Conservation (phyloP, 2,113 vertebrate species). For the Callaeas wilsoni region DNA sequence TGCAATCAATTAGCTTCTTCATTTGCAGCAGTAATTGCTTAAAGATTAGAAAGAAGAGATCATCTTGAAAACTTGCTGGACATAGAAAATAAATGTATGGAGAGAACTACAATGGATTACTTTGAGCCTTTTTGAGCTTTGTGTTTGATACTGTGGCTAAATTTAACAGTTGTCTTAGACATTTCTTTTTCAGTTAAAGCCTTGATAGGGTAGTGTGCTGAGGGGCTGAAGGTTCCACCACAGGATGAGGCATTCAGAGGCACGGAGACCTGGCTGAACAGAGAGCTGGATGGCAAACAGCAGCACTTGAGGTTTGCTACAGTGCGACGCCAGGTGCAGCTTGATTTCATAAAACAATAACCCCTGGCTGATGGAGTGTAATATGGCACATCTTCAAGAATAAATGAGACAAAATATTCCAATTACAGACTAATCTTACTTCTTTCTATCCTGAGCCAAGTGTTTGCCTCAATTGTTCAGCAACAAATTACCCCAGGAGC, state of each 20-base stretch:
- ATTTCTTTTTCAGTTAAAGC: not conserved
- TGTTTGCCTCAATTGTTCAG: slow-evolving; percentile 67
- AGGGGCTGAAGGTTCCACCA: not conserved
- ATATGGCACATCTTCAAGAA: slow-evolving; percentile 76
- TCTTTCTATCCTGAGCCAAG: slow-evolving; percentile 61
- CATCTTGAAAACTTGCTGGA: not conserved
- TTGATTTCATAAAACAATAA: slow-evolving; percentile 63
- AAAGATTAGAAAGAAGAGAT: not conserved
- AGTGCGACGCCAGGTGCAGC: slow-evolving; percentile 57
- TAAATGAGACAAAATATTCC: slow-evolving; percentile 78
- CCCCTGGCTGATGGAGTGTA: slow-evolving; percentile 67
- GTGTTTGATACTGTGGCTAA: not conserved
- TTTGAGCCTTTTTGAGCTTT: too few species aligned
- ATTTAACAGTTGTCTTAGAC: not conserved
- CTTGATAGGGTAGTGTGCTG: not conserved
- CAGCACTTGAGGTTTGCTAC: slow-evolving; percentile 2
- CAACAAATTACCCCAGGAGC: slow-evolving; percentile 61
- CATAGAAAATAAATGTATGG: not conserved
- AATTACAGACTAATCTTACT: slow-evolving; percentile 65
- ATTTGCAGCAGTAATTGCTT: not conserved
- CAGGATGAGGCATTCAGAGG: not conserved
- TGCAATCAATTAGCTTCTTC: not conserved
- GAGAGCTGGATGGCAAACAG: not conserved
- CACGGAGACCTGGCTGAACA: not conserved
- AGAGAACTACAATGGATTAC: not conserved